Evolutionary conservation across 2,888 invertebrate genomes (phyloP).

Genomic region (Tholera decimalis): DNA sequence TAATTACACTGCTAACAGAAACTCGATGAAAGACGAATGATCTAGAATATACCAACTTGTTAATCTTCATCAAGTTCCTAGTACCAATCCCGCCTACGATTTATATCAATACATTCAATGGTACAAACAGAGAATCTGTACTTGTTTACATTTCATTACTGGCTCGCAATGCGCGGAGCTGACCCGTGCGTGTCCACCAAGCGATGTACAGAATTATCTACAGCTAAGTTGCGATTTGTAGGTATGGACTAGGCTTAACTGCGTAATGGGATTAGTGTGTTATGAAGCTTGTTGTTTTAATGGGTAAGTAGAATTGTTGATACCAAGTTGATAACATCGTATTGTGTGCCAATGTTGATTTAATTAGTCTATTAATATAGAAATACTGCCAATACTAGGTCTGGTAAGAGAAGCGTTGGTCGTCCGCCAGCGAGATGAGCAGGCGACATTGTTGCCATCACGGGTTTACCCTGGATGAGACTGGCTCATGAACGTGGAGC

Average conservation of each 20-base stretch:
- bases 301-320: background rate
- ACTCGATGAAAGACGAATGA: background rate
- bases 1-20: too few species aligned
- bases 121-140: conserved; percentile 13
- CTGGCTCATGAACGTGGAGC: too few species aligned
- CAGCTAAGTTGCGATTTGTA: conserved; percentile 3
- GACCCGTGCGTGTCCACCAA: conserved; percentile 32
- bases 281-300: background rate
- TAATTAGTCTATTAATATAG: too few species aligned
- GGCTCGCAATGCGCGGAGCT: background rate
- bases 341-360: too few species aligned
- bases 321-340: too few species aligned
- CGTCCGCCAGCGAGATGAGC: too few species aligned
- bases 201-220: conserved; percentile 45
- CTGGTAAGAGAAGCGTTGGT: too few species aligned
- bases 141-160: conserved; percentile 55
- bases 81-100: background rate
- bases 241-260: conserved; percentile 18
- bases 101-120: conserved; percentile 15
- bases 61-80: background rate
- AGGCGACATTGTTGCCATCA: too few species aligned
- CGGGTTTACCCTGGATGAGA: too few species aligned
- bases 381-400: too few species aligned
- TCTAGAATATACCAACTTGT: background rate
- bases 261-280: background rate